Evolutionary conservation across 2,797 vertebrate species (phyloP).

Genomic region (Corythornis leucogaster): DNA sequence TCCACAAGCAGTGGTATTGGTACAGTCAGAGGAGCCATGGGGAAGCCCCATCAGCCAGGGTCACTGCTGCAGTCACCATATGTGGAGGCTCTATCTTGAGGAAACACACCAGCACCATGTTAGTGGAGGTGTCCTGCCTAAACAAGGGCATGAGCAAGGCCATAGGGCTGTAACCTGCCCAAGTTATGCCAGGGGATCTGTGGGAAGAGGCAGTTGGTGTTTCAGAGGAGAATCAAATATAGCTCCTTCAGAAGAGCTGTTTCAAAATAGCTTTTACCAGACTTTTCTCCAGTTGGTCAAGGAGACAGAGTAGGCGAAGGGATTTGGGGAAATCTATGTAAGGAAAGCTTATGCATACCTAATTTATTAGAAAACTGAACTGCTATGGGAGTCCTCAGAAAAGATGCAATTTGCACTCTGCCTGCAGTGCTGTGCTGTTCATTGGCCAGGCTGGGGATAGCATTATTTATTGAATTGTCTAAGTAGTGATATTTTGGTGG

Average conservation of each 20-base stretch:
- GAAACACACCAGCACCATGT: rapidly evolving
- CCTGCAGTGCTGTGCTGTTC: neutral
- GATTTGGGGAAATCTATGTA: neutral
- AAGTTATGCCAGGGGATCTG: rapidly evolving
- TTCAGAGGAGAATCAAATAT: neutral
- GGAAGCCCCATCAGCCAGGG: neutral
- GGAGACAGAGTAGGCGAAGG: neutral
- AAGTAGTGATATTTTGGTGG: neutral
- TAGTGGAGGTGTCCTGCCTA: neutral
- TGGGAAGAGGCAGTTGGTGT: neutral
- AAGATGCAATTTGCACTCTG: neutral
- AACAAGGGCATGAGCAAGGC: neutral
- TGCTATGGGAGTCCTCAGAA: neutral
- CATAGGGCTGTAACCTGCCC: rapidly evolving
- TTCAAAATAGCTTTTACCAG: neutral
- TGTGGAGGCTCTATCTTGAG: neutral
- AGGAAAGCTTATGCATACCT: neutral
- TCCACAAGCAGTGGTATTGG: neutral
- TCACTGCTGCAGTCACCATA: neutral
- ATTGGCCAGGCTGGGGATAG: neutral
- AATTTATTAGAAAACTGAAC: neutral
- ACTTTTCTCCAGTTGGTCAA: neutral
- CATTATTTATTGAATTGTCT: neutral
- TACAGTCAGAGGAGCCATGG: neutral
- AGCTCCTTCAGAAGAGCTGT: neutral